A percentile compares a stretch with the other conserved stretches of the same genome.
Evolutionary conservation across 2,888 invertebrate genomes (phyloP).

Genomic region (Epinotia bilunana): DNA sequence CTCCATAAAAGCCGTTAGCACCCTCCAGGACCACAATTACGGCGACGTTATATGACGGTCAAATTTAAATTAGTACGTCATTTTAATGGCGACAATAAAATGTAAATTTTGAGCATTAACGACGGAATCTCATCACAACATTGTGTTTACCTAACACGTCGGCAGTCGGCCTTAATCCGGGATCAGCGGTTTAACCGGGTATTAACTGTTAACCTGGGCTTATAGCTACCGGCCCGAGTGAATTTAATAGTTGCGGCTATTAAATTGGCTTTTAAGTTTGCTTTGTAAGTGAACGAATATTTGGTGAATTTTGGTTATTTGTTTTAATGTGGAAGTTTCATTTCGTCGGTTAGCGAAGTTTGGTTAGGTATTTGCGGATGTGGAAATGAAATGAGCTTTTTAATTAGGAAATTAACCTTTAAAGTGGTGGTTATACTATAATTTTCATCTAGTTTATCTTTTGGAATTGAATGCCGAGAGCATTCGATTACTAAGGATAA

Average conservation of each 20-base stretch:
- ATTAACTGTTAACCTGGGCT: conserved; percentile 43
- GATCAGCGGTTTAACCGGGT: conserved; percentile 30
- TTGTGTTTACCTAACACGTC: conserved; percentile 40
- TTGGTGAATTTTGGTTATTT: conserved; percentile 32
- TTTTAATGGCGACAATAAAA: conserved; percentile 36
- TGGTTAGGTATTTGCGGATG: not conserved
- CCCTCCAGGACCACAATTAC: conserved; percentile 50
- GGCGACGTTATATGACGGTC: conserved; percentile 46
- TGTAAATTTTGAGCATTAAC: conserved; percentile 40
- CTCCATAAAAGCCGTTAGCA: not conserved
- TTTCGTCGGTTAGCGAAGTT: not conserved
- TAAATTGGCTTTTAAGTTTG: conserved; percentile 49
- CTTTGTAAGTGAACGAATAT: conserved; percentile 47
- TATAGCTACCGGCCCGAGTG: conserved; percentile 37
- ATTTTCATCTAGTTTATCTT: no score
- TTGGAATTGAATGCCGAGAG: no score
- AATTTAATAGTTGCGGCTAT: conserved; percentile 42
- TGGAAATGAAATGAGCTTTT: not conserved
- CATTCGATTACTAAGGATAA: no score
- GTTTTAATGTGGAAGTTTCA: not conserved
- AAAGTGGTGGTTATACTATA: no score
- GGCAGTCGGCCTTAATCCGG: conserved; percentile 21
- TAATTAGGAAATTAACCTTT: no score
- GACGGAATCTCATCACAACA: conserved; percentile 37
- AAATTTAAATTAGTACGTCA: conserved; percentile 36